Percentiles rank a stretch among this genome's conserved stretches.
These are phyloP conservation scores for Bos indicus DNA, from an alignment of 2,113 vertebrate genomes.

Conservation along the genomic window DNA sequence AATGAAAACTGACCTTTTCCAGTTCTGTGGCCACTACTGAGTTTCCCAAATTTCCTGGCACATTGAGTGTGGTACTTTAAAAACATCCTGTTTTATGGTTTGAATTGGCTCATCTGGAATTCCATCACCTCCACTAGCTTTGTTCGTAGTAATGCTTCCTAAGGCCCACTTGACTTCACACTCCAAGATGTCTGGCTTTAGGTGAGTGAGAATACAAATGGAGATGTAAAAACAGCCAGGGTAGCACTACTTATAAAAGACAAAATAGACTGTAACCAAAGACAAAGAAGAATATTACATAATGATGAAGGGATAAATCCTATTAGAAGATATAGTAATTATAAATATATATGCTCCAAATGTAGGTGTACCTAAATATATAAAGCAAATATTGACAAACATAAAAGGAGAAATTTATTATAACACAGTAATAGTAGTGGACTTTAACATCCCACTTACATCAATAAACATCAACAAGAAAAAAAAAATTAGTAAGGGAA, in stretches of 20 bases:
- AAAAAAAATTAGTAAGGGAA: not conserved
- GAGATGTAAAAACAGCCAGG: not conserved
- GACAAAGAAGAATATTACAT: not conserved
- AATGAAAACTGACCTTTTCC: not conserved
- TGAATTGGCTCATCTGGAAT: not conserved
- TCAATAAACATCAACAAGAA: not conserved
- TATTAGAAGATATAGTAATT: not conserved
- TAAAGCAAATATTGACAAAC: not conserved
- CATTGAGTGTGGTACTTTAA: not conserved
- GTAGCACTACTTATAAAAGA: not conserved
- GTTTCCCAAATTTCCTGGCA: not conserved
- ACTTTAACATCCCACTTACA: not conserved
- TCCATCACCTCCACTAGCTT: not conserved
- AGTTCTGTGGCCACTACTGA: not conserved
- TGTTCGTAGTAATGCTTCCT: not conserved
- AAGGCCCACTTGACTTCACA: not conserved
- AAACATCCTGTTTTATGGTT: not conserved
- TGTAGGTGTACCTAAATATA: not conserved
- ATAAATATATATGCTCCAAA: not conserved
- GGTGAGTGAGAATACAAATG: not conserved
- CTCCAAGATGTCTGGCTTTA: not conserved
- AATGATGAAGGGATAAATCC: not conserved
- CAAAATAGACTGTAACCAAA: not conserved
- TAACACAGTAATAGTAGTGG: not conserved
- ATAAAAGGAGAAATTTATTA: not conserved